Percentiles rank a stretch among this genome's conserved stretches.
phyloP scores from a whole-genome alignment of 2,888 invertebrate genomes.

The Deladenus siricidicola region DNA sequence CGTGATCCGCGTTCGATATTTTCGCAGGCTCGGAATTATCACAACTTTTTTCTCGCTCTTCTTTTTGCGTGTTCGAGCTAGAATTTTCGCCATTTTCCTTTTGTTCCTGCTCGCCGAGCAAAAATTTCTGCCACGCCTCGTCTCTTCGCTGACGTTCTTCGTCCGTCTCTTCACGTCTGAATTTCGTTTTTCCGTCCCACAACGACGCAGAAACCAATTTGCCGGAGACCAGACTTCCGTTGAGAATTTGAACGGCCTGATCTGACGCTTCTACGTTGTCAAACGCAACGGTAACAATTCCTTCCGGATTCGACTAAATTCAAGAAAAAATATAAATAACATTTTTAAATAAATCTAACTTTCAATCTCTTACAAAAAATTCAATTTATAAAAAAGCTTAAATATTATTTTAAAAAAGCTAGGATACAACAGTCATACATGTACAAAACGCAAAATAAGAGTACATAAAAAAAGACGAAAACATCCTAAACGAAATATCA shows the following conservation, averaged over 20 bases:
- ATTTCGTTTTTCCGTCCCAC: conserved; percentile 93
- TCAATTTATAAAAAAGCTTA: no score
- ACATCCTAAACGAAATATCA: no score
- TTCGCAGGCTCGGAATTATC: no score
- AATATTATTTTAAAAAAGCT: neutral
- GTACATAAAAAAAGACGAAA: no score
- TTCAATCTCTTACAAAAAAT: no score
- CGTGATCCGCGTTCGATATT: neutral
- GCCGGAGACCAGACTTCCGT: conserved; percentile 82
- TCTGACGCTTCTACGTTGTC: conserved; percentile 82
- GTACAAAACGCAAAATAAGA: no score
- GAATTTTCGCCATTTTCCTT: neutral
- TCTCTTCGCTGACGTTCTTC: conserved; percentile 25
- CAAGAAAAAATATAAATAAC: neutral
- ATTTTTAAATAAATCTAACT: neutral
- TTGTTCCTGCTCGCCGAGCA: conserved; percentile 16
- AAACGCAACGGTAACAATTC: conserved; percentile 85
- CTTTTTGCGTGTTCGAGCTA: neutral
- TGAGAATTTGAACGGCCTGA: conserved; percentile 73
- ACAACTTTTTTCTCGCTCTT: no score
- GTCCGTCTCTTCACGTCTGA: conserved; percentile 54
- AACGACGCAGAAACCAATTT: conserved; percentile 74
- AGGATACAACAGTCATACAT: neutral
- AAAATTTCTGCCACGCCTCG: conserved; percentile 65
- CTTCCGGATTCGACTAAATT: conserved; percentile 72